Conservation (phyloP, 2,888 invertebrate genomes). For the Drosophila austrosaltans region DNA sequence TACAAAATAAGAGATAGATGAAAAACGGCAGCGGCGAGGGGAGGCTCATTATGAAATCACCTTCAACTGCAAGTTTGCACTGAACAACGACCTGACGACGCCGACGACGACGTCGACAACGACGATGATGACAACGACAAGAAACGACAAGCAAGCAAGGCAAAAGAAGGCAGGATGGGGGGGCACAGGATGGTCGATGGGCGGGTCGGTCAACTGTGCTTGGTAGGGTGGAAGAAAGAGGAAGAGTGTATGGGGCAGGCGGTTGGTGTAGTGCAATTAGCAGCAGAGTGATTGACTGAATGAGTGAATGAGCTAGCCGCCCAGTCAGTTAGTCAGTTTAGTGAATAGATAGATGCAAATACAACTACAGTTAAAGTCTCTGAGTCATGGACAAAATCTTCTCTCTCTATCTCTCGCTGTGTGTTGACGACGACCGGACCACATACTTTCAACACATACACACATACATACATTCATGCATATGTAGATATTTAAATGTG, state of each 20-base stretch:
- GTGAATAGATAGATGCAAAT: not conserved
- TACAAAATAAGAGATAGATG: not conserved
- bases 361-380: slow-evolving; percentile 20
- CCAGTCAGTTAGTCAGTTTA: not conserved
- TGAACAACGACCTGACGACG: slow-evolving; percentile 42
- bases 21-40: not conserved
- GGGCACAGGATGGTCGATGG: not conserved
- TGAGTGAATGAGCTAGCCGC: not conserved
- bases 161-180: not conserved
- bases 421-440: too few species aligned
- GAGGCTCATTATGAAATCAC: slow-evolving; percentile 74
- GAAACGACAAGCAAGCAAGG: slow-evolving; percentile 14
- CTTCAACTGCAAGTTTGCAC: slow-evolving; percentile 77
- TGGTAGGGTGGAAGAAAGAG: not conserved
- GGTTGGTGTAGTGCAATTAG: slow-evolving; percentile 11
- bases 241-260: not conserved
- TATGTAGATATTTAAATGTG: too few species aligned
- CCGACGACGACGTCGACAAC: not conserved
- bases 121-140: slow-evolving; percentile 40
- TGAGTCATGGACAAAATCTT: slow-evolving; percentile 22
- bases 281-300: slow-evolving; percentile 18
- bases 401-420: not conserved
- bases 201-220: slow-evolving; percentile 7
- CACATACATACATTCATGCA: too few species aligned
- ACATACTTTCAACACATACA: too few species aligned